phyloP scores from a whole-genome alignment of 1,140 invertebrate genomes.

The Lamellibrachia luymesi region DNA sequence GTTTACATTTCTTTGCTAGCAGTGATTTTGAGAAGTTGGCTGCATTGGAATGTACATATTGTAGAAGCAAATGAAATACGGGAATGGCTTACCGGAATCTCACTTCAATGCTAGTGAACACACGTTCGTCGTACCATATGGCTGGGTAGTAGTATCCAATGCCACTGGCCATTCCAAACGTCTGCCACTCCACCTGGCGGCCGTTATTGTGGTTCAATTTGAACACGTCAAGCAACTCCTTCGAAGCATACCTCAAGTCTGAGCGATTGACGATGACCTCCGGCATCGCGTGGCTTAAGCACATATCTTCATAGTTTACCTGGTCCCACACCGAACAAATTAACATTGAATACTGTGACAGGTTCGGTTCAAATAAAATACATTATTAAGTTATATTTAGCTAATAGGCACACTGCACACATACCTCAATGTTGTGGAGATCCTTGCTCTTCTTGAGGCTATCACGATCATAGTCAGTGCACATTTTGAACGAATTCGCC shows the following conservation, averaged over 20 bases:
- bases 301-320: not conserved
- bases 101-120: not conserved
- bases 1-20: not conserved
- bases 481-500: not conserved
- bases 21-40: not conserved
- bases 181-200: not conserved
- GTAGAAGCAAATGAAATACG: not conserved
- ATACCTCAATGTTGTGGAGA: not conserved
- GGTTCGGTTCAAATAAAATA: not conserved
- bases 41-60: not conserved
- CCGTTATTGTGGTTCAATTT: not conserved
- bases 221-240: not conserved
- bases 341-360: not conserved
- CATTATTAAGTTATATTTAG: not conserved
- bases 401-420: not conserved
- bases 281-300: not conserved
- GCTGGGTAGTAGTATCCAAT: not conserved
- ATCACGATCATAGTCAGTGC: not conserved
- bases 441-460: not conserved
- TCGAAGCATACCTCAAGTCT: not conserved
- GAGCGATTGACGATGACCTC: not conserved
- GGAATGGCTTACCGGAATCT: not conserved
- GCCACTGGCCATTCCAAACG: not conserved
- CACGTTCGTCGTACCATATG: not conserved
- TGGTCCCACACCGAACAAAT: not conserved